Percentiles rank a stretch among this genome's conserved stretches.
Conservation (phyloP, 2,113 vertebrate genomes). For the Panthera leo region DNA sequence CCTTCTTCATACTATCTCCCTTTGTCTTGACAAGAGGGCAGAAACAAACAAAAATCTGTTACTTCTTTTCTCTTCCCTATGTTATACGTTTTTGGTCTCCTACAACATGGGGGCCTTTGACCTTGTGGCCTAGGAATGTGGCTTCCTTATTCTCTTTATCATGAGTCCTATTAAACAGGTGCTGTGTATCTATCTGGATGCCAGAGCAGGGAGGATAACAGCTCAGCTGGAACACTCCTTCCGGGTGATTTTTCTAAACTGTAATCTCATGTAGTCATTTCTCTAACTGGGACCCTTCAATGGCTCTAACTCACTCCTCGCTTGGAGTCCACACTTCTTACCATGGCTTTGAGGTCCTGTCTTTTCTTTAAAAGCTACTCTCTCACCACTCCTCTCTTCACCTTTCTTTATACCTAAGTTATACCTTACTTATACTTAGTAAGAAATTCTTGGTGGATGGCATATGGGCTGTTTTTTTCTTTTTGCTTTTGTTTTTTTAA, state of each 20-base stretch:
- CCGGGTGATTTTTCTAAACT: neutral
- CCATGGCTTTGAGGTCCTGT: neutral
- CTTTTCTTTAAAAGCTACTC: neutral
- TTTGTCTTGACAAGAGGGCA: neutral
- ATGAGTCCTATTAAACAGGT: neutral
- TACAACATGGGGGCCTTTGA: neutral
- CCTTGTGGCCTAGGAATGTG: neutral
- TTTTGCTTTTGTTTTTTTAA: neutral
- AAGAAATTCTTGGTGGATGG: neutral
- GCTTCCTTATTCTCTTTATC: neutral
- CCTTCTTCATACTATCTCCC: neutral
- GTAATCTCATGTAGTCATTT: fast-evolving
- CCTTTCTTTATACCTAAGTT: neutral
- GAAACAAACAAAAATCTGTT: neutral
- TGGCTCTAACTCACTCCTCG: neutral
- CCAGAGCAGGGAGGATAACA: neutral
- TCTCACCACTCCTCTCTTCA: neutral
- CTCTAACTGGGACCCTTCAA: neutral
- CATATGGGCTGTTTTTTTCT: neutral
- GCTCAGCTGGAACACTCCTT: neutral
- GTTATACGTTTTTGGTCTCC: neutral
- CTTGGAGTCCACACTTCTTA: neutral
- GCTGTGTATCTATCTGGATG: neutral
- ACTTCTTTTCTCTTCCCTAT: neutral
- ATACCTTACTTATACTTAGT: too few species aligned